Evolutionary conservation across 2,113 vertebrate genomes (phyloP).

Genomic region (Epinephelus moara): DNA sequence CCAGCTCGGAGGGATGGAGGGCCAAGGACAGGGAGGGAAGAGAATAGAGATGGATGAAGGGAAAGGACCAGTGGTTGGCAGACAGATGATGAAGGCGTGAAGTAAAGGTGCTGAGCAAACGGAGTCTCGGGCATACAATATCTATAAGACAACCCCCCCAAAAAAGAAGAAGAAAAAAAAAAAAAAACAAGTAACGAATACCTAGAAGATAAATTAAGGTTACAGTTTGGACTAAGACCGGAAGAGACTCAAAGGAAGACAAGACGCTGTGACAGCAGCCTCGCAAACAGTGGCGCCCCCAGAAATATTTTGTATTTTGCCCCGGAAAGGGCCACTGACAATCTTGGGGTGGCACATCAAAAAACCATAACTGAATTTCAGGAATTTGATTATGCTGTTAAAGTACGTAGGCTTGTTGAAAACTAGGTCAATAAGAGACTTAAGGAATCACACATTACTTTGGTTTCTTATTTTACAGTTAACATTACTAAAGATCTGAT

Average conservation of each 20-base stretch:
- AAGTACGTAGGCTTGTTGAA: too few species aligned
- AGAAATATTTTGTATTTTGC: too few species aligned
- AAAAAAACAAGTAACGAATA: background rate
- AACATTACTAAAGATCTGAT: too few species aligned
- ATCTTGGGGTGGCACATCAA: too few species aligned
- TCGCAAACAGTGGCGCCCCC: background rate
- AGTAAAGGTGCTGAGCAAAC: slow-evolving; percentile 24
- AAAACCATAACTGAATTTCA: too few species aligned
- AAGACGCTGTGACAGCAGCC: slow-evolving; percentile 1
- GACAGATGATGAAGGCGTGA: slow-evolving; percentile 37
- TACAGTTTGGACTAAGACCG: background rate
- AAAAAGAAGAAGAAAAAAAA: background rate
- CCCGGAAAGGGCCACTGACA: too few species aligned
- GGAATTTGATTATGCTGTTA: too few species aligned
- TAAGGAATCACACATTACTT: too few species aligned
- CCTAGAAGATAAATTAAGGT: slow-evolving; percentile 6
- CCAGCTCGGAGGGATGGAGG: background rate
- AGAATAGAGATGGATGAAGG: background rate
- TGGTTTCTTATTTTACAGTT: too few species aligned
- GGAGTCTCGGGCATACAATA: background rate
- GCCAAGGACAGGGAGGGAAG: background rate
- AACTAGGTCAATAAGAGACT: too few species aligned
- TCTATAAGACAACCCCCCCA: background rate
- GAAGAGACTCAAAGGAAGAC: background rate
- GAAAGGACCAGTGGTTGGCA: slow-evolving; percentile 12